Evolutionary conservation across 2,888 invertebrate species (phyloP), one percentile per base, ranked within the genome.

Genomic region (Aporophyla nigra): DNA sequence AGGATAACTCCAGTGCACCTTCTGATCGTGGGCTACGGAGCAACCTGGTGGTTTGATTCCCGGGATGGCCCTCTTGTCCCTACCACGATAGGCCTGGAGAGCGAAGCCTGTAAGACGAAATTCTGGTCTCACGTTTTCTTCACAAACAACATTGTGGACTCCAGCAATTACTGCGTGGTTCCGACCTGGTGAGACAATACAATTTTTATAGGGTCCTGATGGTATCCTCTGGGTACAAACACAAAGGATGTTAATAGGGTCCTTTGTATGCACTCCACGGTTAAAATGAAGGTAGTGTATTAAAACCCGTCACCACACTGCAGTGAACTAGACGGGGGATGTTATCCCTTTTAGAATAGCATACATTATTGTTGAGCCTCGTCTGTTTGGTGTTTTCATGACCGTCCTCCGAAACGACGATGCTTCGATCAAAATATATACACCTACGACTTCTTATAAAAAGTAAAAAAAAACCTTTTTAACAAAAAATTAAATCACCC

Each of bases 61-160:
- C 75, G 88, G 3, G 75, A 76, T 19, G 87, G 88, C 5, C 89
- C 89, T 12, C 76, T 88, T 0, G 69, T 82, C 7, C 12, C 84
- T 2, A 61, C 80, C 7, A 76, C 80, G 3, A 80, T 90, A n/a
- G 88, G 83, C 40, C 59, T 71, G 21, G 74, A 87, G 49, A 81
- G 76, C 43, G 67, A 65, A 5, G 70, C 75, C 14, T 90, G 90
- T 46, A 76, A 69, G 21, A 59, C 61, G 9, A 90, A 89, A 66
- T 89, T 89, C 71, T 90, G 90, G 90, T 68, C 76, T 0, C 88
- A 90, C 46, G 73, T 78, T 0, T 84, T 90, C 61, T 87, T 69
- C 43, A 0, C 85, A 12, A 87, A 88, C 76, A 90, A 89, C 62
- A 69, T 89, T 1, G 74, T 90, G 33, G 86, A 89, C 5, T 9